Evolutionary conservation across 30 jellyfish, hydroid and myxozoan species (phyloP), one percentile per base, ranked within the genome.

Genomic region (Aurelia sp.): DNA sequence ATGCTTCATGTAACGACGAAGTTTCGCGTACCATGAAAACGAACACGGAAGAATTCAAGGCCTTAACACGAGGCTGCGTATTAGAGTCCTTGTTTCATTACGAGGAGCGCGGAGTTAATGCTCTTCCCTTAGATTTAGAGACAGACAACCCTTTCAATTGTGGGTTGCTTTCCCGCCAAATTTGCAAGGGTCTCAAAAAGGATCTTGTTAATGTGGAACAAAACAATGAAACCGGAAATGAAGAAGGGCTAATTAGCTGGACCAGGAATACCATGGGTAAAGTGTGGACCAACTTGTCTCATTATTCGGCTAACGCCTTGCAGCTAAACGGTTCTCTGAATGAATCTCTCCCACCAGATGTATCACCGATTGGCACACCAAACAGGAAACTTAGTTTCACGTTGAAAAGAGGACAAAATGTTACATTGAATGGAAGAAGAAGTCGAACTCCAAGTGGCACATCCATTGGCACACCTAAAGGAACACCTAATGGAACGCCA

Each of bases 91-190:
- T 93, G 6, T 60, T 78, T 16, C 96, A 74, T 44, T 86, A 52
- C 27, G 96, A 92, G 31, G 97, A 87, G 63, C 98, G 82, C 20
- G 89, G 61, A 13, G 41, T 74, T 63, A 66, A 68, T 1, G n/a
- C 60, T 30, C 5, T 62, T 30, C 22, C 16, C 53, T 21, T 60
- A 60, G 87, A 68, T n/a, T 18, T 69, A 66, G 94, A 76, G 52
- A 40, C 71, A 9, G 97, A 84, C 57, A 93, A 93, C 63, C 98
- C 98, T 0, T 93, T 93, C 66, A 68, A 81, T 23, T 72, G 96
- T 50, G 47, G 64, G n/a, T 27, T 93, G 60, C 74, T 87, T 35
- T 65, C 85, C 65, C 84, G 73, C 17, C 75, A 66, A 19, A 64
- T 17, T 53, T 70, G 71, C 37, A 11, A 41, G 18, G n/a, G 68